phyloP scores from a whole-genome alignment of 1,140 invertebrate genomes.

The Euura saliciscinereae region DNA sequence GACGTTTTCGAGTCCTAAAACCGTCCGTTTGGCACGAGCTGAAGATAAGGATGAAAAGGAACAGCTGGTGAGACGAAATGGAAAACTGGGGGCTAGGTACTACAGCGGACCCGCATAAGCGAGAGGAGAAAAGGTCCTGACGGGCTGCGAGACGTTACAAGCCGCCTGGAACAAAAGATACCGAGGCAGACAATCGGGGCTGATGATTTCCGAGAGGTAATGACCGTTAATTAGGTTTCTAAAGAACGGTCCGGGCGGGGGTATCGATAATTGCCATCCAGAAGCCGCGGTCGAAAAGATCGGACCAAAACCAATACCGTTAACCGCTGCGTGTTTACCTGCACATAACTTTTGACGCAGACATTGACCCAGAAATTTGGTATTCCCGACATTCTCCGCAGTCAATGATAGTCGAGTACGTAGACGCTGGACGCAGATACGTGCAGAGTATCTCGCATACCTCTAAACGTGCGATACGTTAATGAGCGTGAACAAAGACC shows the following conservation, averaged over 20 bases:
- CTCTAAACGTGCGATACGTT: background rate
- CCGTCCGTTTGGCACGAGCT: no score
- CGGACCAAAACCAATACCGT: background rate
- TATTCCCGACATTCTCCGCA: background rate
- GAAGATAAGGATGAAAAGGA: no score
- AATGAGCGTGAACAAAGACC: background rate
- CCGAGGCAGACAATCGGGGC: no score
- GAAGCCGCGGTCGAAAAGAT: background rate
- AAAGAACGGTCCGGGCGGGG: background rate
- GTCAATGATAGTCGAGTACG: no score
- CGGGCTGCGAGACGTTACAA: no score
- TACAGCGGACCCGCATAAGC: no score
- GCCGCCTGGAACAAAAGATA: no score
- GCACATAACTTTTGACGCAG: background rate
- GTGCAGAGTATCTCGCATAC: background rate
- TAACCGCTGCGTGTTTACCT: background rate
- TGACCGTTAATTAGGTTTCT: conserved; percentile 3
- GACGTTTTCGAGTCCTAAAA: no score
- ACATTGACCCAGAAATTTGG: conserved; percentile 3
- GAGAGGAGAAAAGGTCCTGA: no score
- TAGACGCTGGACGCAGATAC: background rate
- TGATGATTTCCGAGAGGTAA: background rate
- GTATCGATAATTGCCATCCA: background rate
- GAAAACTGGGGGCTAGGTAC: no score
- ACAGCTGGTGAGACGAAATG: no score